Conservation (phyloP, 2,113 vertebrate genomes). For the Oncorhynchus keta region DNA sequence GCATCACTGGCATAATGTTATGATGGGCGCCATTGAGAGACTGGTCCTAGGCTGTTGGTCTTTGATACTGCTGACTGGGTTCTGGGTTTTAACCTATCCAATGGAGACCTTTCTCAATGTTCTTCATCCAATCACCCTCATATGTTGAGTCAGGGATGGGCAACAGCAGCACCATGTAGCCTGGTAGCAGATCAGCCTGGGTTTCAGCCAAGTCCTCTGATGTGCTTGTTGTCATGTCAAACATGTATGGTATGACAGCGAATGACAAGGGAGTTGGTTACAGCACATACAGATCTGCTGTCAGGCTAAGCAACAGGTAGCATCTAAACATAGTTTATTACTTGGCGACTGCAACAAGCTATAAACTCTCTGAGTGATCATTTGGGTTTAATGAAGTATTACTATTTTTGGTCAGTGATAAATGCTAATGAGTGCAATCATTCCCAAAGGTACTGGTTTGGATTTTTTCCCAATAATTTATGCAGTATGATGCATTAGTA, state of each 20-base stretch:
- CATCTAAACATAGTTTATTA: conserved; percentile 5
- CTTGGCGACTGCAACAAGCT: neutral
- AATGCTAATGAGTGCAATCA: conserved; percentile 43
- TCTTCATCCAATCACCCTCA: neutral
- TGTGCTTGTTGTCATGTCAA: no score
- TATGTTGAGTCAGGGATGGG: conserved; percentile 14
- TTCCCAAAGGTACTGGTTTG: conserved; percentile 8
- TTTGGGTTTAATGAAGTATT: conserved; percentile 39
- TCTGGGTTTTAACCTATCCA: conserved; percentile 11
- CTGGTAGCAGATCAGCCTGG: no score
- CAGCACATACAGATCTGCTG: conserved; percentile 29
- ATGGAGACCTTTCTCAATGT: neutral
- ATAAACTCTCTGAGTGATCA: conserved; percentile 2
- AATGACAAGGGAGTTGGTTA: conserved; percentile 9
- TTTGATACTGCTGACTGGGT: neutral
- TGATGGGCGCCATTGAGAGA: neutral
- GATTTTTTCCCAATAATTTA: conserved; percentile 39
- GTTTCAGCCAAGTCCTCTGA: neutral
- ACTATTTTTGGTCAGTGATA: conserved; percentile 11
- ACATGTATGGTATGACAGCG: no score
- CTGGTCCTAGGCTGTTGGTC: neutral
- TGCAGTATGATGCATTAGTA: conserved; percentile 24
- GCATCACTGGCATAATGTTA: conserved; percentile 9
- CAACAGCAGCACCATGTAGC: neutral
- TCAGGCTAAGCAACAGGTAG: conserved; percentile 4